Base-by-base conservation (phyloP, 2,888 invertebrate genomes). In the Drosophila phalerata region DNA sequence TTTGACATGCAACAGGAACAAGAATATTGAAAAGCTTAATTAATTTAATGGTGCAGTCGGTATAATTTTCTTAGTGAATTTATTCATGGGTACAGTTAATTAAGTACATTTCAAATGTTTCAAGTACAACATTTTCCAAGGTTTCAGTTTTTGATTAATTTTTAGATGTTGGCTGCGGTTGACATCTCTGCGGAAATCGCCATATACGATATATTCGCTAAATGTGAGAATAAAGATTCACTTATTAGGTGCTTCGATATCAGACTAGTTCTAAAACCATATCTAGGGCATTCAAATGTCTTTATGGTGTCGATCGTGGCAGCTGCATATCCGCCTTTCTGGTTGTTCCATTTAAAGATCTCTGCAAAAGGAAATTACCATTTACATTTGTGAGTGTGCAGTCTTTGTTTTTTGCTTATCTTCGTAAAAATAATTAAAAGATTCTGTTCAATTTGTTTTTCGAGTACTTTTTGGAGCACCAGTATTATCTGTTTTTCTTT, bases 341-440 rank as follows among this genome's bases (percentile, higher is more conserved):
- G 47, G 13, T 30, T 51, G 57, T 58, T 40, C 51, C 48, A 38
- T 66, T 58, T 64, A 17, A 53, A 53, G 62, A 60, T 72, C 62
- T 58, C 63, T 66, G 71, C 64, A 69, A 84, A 73, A 68, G 65
- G 55, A 69, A 78, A 57, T 67, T 52, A 65, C 67, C 45, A 69
- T 48, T 30, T 22, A 56, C 51, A 61, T 55, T 61, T 67, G 43
- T 53, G 58, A 38, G 49, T 40, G 52, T 43, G 47, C 34, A 25
- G 15, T 9, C 34, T 30, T 51, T 45, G 38, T 37, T 30, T 49
- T 64, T 17, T 17, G 37, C 43, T 61, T 74, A 56, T 73, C 49
- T 66, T 42, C 47, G 17, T 42, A 11, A 11, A 6, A 13, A 32
- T 74, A 71, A 74, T 70, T 61, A 63, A 51, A 52, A 61, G 56